phyloP scores from a whole-genome alignment of 2,797 vertebrate species.

The Sarcophilus harrisii region DNA sequence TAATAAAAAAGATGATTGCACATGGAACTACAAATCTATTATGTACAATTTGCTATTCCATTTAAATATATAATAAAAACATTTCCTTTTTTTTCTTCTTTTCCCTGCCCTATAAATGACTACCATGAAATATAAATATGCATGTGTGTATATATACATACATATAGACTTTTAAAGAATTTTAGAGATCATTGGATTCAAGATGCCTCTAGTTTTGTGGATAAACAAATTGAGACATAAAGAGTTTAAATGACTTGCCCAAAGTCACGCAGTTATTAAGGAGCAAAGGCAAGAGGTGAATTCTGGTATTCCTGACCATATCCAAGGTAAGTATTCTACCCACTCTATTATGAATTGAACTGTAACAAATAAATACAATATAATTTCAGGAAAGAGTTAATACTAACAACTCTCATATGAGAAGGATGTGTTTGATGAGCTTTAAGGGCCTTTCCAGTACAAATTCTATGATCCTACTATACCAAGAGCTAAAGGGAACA shows the following conservation, averaged over 20 bases:
- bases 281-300: background rate
- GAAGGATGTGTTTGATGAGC: background rate
- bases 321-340: background rate
- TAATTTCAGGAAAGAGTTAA: background rate
- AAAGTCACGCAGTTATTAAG: background rate
- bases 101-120: too few relatives aligned
- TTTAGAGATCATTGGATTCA: background rate
- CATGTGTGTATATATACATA: background rate
- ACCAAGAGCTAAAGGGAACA: background rate
- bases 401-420: background rate
- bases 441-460: background rate
- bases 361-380: background rate
- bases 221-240: background rate
- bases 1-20: too few relatives aligned
- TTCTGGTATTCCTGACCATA: background rate
- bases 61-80: too few relatives aligned
- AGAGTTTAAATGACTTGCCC: background rate
- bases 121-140: too few relatives aligned
- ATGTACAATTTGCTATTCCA: too few relatives aligned
- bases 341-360: background rate
- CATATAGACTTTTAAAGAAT: background rate
- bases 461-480: background rate
- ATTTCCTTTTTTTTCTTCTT: too few relatives aligned
- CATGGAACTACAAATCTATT: too few relatives aligned
- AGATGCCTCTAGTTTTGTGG: background rate